Base-by-base conservation (phyloP, 2,888 invertebrate species). In the Drosophila basisetae region DNA sequence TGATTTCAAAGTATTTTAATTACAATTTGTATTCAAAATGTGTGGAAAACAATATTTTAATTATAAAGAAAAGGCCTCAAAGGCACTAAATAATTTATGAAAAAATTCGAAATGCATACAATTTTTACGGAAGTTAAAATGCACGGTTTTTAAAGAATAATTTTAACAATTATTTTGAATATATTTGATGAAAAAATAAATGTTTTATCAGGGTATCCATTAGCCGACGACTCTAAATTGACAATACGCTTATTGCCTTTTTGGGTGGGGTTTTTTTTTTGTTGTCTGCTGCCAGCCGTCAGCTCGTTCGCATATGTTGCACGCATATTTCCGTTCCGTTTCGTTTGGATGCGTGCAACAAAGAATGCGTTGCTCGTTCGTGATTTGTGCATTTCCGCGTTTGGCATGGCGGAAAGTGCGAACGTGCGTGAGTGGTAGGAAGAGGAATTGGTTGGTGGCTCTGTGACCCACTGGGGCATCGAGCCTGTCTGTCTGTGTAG, bases 361-460 rank as follows among this genome's bases (percentile, higher is more conserved):
- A 70, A 66, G 67, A 68, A 31, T 50, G 65, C 68, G 60, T 52
- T 62, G 76, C 68, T 62, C 75, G 55, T 68, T 66, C 73, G 73
- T 89, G 84, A 84, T 84, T 84, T 84, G 86, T 89, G 89, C 78
- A 79, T 86, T 89, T 89, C 84, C 79, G 75, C 70, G 73, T 83
- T 73, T 70, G 76, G 55, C 76, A 70, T 69, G 47, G 73, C 73
- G 68, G 54, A 67, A 68, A 68, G 70, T 63, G 73, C 49, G 58
- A 53, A 39, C 54, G 73, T 73, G 74, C 54, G 49, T 70, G 71
- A 52, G 52, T 16, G 52, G 6, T 31, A 37, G 58, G 68, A 60
- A 52, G 68, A 33, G 47, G 4, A 13, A n/a, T 18, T 30, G n/a
- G 30, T 13, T 30, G n/a, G 63, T 68, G 43, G 59, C 41, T 47